Evolutionary conservation across 1,140 invertebrate genomes (phyloP).

Genomic region (Watersipora subatra): DNA sequence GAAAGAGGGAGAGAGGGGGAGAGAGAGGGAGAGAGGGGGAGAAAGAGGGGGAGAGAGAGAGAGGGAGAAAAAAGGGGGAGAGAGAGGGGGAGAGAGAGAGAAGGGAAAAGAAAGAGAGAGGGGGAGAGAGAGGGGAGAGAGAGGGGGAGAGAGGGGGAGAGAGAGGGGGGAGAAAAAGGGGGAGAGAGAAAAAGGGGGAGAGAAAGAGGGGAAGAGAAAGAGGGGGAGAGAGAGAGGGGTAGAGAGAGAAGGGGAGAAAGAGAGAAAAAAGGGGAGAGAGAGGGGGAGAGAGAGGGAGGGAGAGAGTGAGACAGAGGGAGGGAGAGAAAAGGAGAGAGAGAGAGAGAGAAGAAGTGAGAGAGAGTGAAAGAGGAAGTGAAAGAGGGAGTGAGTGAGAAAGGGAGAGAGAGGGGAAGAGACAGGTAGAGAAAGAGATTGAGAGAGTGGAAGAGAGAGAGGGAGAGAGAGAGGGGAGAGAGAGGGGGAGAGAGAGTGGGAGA

Average conservation of each 20-base stretch:
- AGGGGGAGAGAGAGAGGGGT: background rate
- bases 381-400: too few species aligned
- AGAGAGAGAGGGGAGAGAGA: background rate
- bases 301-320: too few species aligned
- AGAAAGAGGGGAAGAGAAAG: background rate
- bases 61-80: background rate
- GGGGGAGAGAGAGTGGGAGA: too few species aligned
- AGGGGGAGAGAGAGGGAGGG: background rate
- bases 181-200: too few species aligned
- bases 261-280: background rate
- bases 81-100: background rate
- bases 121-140: background rate
- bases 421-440: too few species aligned
- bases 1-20: background rate
- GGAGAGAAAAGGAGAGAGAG: background rate
- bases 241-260: background rate
- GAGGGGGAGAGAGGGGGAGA: background rate
- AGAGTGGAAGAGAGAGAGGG: background rate
- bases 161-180: too few species aligned
- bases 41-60: background rate
- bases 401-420: too few species aligned
- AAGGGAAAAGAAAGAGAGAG: slow-evolving; percentile 1
- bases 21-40: background rate
- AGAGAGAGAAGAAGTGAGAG: too few species aligned
- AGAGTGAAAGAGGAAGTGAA: too few species aligned